Conservation (phyloP, 1,140 invertebrate genomes). For the Papilio xuthus region DNA sequence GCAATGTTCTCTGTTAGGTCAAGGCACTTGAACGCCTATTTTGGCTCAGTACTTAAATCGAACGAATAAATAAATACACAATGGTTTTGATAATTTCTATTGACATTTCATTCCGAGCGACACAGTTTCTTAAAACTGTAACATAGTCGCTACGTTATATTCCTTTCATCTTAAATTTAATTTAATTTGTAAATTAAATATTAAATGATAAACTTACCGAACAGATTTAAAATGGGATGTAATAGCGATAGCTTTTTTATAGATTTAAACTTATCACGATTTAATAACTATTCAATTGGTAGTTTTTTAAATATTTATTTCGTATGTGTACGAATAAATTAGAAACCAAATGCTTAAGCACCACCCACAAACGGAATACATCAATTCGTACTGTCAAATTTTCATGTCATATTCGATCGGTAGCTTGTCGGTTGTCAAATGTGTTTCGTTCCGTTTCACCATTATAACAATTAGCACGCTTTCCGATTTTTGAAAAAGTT, state of each 20-base stretch:
- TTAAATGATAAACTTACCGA: conserved; percentile 60
- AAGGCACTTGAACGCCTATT: conserved; percentile 55
- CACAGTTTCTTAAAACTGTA: conserved; percentile 28
- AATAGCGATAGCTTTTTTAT: conserved; percentile 39
- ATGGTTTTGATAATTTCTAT: conserved; percentile 31
- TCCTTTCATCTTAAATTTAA: conserved; percentile 45
- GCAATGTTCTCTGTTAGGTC: conserved; percentile 61
- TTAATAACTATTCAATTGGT: conserved; percentile 1
- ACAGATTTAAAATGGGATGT: conserved; percentile 44
- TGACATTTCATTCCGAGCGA: conserved; percentile 39
- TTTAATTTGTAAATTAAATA: conserved; percentile 38
- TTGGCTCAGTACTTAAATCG: conserved; percentile 44
- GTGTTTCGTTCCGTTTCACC: conserved; percentile 43
- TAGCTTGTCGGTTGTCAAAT: conserved; percentile 43
- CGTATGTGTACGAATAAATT: conserved; percentile 37
- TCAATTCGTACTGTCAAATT: conserved; percentile 51
- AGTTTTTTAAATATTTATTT: conserved; percentile 9
- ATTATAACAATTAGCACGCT: conserved; percentile 7
- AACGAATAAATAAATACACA: conserved; percentile 30
- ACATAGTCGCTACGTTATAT: conserved; percentile 38
- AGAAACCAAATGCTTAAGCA: conserved; percentile 41
- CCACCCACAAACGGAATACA: conserved; percentile 67
- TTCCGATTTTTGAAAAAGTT: neutral
- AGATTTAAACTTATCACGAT: neutral
- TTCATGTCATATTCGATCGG: conserved; percentile 53